Conservation (phyloP, 1,140 invertebrate genomes). For the Goniozus legneri region DNA sequence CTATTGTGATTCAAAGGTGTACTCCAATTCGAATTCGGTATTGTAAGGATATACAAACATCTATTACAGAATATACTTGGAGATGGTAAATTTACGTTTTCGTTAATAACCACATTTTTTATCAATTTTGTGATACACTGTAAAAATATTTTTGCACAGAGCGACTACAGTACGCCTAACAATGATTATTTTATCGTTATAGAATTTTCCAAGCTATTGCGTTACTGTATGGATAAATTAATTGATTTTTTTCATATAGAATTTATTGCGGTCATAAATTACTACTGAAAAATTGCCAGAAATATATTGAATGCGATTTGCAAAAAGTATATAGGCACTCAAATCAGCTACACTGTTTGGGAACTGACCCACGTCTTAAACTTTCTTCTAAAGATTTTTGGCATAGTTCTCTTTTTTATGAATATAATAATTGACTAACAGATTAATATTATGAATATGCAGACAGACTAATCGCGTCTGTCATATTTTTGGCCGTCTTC, state of each 20-base stretch:
- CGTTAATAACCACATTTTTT: no score
- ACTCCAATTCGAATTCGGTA: no score
- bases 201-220: no score
- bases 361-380: constrained; percentile 19
- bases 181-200: no score
- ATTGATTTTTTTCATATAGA: constrained; percentile 1
- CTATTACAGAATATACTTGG: no score
- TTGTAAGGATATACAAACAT: not conserved
- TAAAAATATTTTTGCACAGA: no score
- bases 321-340: constrained; percentile 33
- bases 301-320: constrained; percentile 31
- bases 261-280: not conserved
- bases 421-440: constrained; percentile 32
- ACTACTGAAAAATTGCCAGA: constrained; percentile 13
- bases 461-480: no score
- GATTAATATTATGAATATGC: no score
- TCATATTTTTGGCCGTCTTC: not conserved
- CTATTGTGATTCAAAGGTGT: not conserved
- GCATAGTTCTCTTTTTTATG: constrained; percentile 17
- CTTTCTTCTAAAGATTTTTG: constrained; percentile 8
- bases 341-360: constrained; percentile 29
- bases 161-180: no score
- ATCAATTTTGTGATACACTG: no score
- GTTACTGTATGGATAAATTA: constrained; percentile 10
- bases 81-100: no score